These are phyloP conservation scores for Eurystomus gularis DNA, from an alignment of 2,113 vertebrate genomes.

Conservation along the genomic window DNA sequence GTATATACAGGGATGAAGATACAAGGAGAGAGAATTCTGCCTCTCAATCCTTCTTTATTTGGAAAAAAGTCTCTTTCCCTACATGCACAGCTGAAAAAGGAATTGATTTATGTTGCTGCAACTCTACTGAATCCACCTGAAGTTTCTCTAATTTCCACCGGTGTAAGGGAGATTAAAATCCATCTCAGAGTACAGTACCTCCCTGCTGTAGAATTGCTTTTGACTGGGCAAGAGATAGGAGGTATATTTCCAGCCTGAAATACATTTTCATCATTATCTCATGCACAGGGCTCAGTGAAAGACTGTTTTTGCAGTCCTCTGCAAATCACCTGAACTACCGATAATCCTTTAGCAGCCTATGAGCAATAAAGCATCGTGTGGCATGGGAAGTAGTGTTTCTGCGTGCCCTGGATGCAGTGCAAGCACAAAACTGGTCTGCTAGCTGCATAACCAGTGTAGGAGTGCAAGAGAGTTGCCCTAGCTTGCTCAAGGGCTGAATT, in stretches of 20 bases:
- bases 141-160: constrained; percentile 29
- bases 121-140: background rate
- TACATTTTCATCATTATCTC: constrained; percentile 10
- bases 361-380: background rate
- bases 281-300: background rate
- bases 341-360: constrained; percentile 27
- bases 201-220: constrained; percentile 16
- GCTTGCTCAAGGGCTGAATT: background rate
- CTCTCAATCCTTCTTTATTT: background rate
- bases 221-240: constrained; percentile 9
- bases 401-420: background rate
- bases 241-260: constrained; percentile 21
- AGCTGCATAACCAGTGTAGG: background rate
- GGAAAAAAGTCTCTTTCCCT: background rate
- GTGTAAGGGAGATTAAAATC: constrained; percentile 37
- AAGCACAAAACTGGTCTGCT: background rate
- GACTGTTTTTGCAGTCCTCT: background rate
- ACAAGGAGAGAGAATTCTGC: background rate
- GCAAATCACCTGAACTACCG: background rate
- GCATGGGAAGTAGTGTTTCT: background rate
- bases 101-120: constrained; percentile 23
- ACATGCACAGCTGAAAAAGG: background rate
- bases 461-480: background rate
- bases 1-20: background rate
- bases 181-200: background rate